A percentile compares a stretch with the other conserved stretches of the same genome.
Conservation (phyloP, 2,797 vertebrate species). For the Picus viridis region DNA sequence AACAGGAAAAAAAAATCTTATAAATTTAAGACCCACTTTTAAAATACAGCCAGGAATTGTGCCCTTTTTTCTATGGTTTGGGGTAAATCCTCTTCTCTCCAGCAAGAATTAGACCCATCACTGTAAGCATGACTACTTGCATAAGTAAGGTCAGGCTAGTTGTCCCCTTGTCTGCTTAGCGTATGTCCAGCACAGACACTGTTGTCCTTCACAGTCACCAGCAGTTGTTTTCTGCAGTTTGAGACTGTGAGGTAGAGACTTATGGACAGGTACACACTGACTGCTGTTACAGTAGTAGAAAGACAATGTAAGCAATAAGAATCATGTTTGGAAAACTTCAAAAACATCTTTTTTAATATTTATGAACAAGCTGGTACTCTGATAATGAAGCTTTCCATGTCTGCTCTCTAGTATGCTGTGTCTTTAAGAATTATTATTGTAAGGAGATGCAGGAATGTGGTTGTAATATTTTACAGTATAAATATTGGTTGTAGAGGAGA, state of each 20-base stretch:
- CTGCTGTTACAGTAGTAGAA: not conserved
- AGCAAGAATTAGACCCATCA: not conserved
- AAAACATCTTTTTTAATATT: constrained; percentile 69
- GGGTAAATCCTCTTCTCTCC: not conserved
- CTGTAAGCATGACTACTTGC: not conserved
- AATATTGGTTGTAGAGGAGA: constrained; percentile 55
- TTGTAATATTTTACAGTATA: constrained; percentile 57
- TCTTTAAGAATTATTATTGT: constrained; percentile 65
- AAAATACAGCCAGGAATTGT: not conserved
- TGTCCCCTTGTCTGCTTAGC: not conserved
- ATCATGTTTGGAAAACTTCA: constrained; percentile 39
- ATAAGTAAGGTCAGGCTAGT: not conserved
- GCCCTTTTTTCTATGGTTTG: not conserved
- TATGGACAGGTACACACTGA: not conserved
- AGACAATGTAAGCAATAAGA: constrained; percentile 36
- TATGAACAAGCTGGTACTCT: constrained; percentile 59
- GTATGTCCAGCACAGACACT: not conserved
- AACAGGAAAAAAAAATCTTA: not conserved
- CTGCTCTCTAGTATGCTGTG: not conserved
- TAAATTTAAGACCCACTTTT: not conserved
- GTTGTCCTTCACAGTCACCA: not conserved
- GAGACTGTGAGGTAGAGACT: not conserved
- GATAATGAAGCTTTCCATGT: constrained; percentile 70
- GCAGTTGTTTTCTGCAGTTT: not conserved
- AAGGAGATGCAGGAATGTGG: constrained; percentile 60